Percentiles rank a stretch among this genome's conserved stretches.
Evolutionary conservation across 2,888 invertebrate species (phyloP).

Genomic region (Campopleginae sp.): DNA sequence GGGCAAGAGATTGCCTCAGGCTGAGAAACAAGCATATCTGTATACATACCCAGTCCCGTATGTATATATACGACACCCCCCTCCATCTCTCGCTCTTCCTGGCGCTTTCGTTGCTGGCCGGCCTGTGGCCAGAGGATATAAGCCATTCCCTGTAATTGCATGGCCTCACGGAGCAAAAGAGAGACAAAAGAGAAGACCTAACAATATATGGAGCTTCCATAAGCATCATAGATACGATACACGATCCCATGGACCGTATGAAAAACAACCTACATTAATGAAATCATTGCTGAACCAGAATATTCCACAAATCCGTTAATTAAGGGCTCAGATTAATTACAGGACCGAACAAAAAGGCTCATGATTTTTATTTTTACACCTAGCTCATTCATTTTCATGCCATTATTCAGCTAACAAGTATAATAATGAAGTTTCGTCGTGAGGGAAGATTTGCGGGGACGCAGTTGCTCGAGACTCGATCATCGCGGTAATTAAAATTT

Average conservation of each 20-base stretch:
- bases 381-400: background rate
- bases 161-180: conserved; percentile 41
- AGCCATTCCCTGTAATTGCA: conserved; percentile 72
- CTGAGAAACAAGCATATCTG: conserved; percentile 23
- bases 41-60: background rate
- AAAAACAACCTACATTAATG: conserved; percentile 19
- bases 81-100: conserved; percentile 62
- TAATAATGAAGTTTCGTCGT: no score
- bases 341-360: background rate
- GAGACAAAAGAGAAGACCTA: conserved; percentile 1
- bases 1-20: conserved; percentile 46
- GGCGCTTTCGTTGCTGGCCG: conserved; percentile 66
- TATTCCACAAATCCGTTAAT: conserved; percentile 1
- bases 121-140: conserved; percentile 70
- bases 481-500: no score
- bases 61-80: conserved; percentile 26
- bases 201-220: background rate
- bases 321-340: background rate
- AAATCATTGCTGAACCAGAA: background rate
- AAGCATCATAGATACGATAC: conserved; percentile 20
- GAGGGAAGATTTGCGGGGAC: no score
- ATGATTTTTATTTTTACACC: background rate
- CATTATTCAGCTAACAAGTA: background rate
- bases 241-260: conserved; percentile 26
- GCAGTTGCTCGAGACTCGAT: no score